Evolutionary conservation across 2,888 invertebrate genomes (phyloP), one percentile per base, ranked within the genome.

Genomic region (Aspidapion aeneum): DNA sequence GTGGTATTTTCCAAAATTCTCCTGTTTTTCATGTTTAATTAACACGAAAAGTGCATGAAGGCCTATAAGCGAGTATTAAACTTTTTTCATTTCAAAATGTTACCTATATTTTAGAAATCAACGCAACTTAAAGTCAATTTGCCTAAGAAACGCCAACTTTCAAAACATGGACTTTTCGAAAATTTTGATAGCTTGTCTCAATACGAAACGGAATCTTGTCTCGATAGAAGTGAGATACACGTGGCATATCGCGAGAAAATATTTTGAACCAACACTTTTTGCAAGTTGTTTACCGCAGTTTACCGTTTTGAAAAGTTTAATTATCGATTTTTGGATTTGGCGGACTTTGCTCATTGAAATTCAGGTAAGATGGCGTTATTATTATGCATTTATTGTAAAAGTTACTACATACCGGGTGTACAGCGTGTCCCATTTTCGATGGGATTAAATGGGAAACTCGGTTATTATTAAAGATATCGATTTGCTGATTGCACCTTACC

Each of bases 81-180:
- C n/a, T n/a, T n/a, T n/a, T n/a, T n/a, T n/a, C n/a, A n/a, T n/a
- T n/a, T n/a, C n/a, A n/a, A n/a, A n/a, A n/a, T n/a, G n/a, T n/a
- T n/a, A n/a, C n/a, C n/a, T n/a, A 35, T 12, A 12, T 71, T 71
- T 50, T 64, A 82, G 82, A 63, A 76, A 75, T 59, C 83, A 83
- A 71, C 72, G 72, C 48, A 75, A 75, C 64, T 71, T 83, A 21
- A 75, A 77, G 62, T 76, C 71, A 2, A 68, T 83, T 35, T 79
- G 77, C 66, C 74, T 83, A 55, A 69, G 77, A 22, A 82, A 82
- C 64, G 80, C 80, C 9, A 81, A 81, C 72, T 73, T 83, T 18
- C 76, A 79, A n/a, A 76, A 80, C 54, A 74, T 75, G 62, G 81
- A 82, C 63, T 80, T 80, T 61, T 68, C 80, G 21, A 78, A 80